Evolutionary conservation across 2,113 vertebrate genomes (phyloP).

Genomic region (Pelmatolapia mariae): DNA sequence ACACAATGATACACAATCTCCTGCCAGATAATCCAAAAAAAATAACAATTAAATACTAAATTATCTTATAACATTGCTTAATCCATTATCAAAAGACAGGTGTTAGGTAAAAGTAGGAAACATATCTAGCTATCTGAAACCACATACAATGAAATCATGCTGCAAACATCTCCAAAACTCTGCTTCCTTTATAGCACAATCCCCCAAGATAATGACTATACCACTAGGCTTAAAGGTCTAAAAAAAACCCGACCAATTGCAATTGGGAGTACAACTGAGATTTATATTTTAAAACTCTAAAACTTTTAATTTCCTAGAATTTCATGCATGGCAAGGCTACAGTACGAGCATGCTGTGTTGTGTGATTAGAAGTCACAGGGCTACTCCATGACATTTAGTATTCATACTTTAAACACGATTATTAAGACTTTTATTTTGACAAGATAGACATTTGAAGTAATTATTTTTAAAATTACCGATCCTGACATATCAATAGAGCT

Average conservation of each 20-base stretch:
- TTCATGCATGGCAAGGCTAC: background rate
- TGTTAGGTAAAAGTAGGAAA: background rate
- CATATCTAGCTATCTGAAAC: background rate
- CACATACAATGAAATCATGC: background rate
- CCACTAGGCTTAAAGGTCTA: background rate
- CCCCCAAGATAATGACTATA: background rate
- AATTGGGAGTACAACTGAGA: background rate
- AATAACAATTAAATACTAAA: background rate
- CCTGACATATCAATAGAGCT: background rate
- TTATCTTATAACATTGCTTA: background rate
- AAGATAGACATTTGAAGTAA: background rate
- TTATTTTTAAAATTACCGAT: background rate
- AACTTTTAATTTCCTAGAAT: background rate
- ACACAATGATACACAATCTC: background rate
- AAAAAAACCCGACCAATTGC: rapidly evolving
- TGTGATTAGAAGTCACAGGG: background rate
- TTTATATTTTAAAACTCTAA: background rate
- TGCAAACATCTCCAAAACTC: background rate
- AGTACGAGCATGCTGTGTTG: background rate
- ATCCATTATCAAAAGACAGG: background rate
- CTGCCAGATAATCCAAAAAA: background rate
- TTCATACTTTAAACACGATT: background rate
- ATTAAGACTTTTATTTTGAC: background rate
- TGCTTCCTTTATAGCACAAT: background rate
- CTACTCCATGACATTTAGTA: background rate